Evolutionary conservation across 1,140 invertebrate species (phyloP), one percentile per base, ranked within the genome.

Genomic region (Aphidius ervi): DNA sequence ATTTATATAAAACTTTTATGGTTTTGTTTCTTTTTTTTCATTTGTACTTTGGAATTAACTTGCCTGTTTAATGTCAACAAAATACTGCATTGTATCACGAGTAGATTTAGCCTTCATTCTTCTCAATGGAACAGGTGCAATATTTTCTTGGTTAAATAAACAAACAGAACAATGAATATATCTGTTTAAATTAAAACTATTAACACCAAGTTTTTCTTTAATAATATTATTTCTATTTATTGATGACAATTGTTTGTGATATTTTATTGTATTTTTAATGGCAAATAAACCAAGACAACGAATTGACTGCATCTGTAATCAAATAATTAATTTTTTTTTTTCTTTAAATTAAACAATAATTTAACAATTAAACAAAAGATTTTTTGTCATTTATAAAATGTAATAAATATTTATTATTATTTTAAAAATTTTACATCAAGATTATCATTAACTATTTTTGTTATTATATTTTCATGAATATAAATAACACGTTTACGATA

Each of bases 61-160:
- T 37, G 49, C 77, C 67, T 81, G 74, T 73, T 83, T 88, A 1
- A 85, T 79, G 77, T 92, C 90, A 8, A 88, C 79, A 73, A 90
- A 90, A 72, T 81, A 81, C 73, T 87, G 84, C 0, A 77, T 62
- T 61, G 70, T 70, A 56, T 74, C 62, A 39, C 56, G 70, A 5
- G 66, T 66, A 16, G 84, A 80, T 71, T 83, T 85, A 46, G 78
- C 67, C 73, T 86, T 86, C 62, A 65, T 76, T 63, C 70, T 82
- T 61, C 82, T 74, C 45, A 85, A 65, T n/a, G 85, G 50, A 46
- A 47, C 46, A 53, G 54, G 67, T 39, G 71, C 59, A 54, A 57
- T 16, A 46, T 9, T 39, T 58, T 42, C 53, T 45, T 66, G 43
- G 60, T 52, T 68, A 61, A 31, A 16, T 16, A 56, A 52, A 55